These are phyloP conservation scores for Aviceda subcristata DNA, from an alignment of 2,113 vertebrate species.

Conservation along the genomic window DNA sequence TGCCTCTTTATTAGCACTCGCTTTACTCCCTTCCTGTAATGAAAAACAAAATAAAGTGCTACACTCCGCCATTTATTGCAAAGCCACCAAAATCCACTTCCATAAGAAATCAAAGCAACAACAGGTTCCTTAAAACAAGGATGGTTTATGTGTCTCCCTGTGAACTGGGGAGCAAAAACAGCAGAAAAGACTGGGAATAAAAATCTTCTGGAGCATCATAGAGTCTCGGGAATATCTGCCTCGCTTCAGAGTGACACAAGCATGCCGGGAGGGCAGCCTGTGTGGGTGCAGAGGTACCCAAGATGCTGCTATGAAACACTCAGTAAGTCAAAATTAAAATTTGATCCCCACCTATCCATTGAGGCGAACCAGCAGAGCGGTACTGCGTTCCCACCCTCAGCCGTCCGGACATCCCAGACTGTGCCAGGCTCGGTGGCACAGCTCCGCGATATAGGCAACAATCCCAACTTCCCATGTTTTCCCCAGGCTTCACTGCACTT, in stretches of 20 bases:
- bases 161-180: neutral
- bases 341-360: fast-evolving
- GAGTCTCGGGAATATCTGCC: neutral
- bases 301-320: neutral
- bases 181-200: neutral
- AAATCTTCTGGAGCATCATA: neutral
- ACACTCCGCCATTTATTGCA: neutral
- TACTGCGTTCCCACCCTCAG: neutral
- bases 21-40: neutral
- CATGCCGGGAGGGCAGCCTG: neutral
- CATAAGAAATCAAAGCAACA: neutral
- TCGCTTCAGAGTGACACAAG: fast-evolving
- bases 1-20: neutral
- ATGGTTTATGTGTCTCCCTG: neutral
- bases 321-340: neutral
- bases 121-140: neutral
- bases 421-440: fast-evolving
- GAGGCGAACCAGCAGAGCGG: neutral
- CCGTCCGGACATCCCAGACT: neutral
- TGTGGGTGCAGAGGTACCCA: neutral
- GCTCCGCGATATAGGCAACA: fast-evolving
- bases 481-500: neutral
- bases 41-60: neutral
- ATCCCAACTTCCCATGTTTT: neutral
- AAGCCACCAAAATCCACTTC: neutral